These are phyloP conservation scores for Leptobrachium leishanense DNA, from an alignment of 2,113 vertebrate genomes.

Conservation along the genomic window DNA sequence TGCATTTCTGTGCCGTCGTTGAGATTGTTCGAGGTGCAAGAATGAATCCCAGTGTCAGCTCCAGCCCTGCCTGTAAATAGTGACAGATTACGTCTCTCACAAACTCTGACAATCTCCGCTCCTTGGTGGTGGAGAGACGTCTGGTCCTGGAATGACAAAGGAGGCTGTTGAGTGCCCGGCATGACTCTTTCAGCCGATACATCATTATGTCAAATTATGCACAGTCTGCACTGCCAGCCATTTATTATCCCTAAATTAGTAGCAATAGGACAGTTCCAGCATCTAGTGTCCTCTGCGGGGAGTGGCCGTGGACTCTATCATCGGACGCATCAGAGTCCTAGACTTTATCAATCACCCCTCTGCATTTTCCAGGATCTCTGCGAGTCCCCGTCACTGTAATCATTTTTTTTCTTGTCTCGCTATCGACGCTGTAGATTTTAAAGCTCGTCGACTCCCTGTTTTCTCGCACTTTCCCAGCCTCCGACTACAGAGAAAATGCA, in stretches of 20 bases:
- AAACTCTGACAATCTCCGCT: conserved; percentile 32
- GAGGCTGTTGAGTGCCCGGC: conserved; percentile 33
- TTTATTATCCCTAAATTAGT: conserved; percentile 27
- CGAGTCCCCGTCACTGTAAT: neutral
- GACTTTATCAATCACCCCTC: neutral
- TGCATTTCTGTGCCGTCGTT: conserved; percentile 17
- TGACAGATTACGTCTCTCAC: conserved; percentile 40
- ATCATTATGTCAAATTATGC: neutral
- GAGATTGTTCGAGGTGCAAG: conserved; percentile 17
- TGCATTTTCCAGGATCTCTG: neutral
- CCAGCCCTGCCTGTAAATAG: conserved; percentile 36
- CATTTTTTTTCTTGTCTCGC: neutral
- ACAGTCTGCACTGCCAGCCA: conserved; percentile 26
- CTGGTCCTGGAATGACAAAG: conserved; percentile 34
- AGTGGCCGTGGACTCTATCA: neutral
- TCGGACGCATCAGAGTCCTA: neutral
- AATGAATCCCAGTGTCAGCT: conserved; percentile 14
- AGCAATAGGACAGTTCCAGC: neutral
- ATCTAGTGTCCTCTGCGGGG: neutral
- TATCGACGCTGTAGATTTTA: neutral
- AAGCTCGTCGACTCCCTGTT: neutral
- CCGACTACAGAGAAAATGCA: neutral
- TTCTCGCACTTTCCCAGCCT: neutral
- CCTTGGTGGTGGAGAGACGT: conserved; percentile 27
- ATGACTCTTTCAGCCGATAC: conserved; percentile 26